phyloP scores from a whole-genome alignment of 2,797 vertebrate genomes.

The Potorous gilbertii region DNA sequence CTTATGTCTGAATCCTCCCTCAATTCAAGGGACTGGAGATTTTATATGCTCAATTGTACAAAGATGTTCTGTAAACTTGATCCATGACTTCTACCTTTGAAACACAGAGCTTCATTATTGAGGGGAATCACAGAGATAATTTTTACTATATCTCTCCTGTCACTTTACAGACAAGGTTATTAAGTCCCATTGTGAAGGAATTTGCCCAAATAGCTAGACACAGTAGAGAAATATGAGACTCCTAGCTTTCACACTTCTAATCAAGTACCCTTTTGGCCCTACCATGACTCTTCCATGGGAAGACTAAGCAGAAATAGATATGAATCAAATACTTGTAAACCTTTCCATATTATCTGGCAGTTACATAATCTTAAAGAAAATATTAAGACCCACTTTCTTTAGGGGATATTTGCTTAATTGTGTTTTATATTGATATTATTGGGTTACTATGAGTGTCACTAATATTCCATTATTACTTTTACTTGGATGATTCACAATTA shows the following conservation, averaged over 20 bases:
- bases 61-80: not conserved
- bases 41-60: not conserved
- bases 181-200: not conserved
- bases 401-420: not conserved
- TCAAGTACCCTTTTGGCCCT: not conserved
- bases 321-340: not conserved
- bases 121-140: not conserved
- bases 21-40: not conserved
- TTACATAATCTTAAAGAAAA: not conserved
- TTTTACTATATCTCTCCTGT: not conserved
- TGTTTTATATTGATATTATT: not conserved
- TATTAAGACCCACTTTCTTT: not conserved
- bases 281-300: not conserved
- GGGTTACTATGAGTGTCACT: conserved; percentile 11
- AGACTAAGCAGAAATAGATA: not conserved
- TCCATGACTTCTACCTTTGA: not conserved
- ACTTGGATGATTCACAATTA: conserved; percentile 42
- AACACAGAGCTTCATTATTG: not conserved
- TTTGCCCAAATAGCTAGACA: not conserved
- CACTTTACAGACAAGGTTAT: not conserved
- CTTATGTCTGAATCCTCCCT: not conserved
- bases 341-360: not conserved
- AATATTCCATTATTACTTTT: conserved; percentile 39
- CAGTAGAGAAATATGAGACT: not conserved
- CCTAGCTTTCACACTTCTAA: not conserved